Percentiles rank a stretch among this genome's conserved stretches.
Conservation (phyloP, 1,140 invertebrate genomes). For the Centruroides vittatus region DNA sequence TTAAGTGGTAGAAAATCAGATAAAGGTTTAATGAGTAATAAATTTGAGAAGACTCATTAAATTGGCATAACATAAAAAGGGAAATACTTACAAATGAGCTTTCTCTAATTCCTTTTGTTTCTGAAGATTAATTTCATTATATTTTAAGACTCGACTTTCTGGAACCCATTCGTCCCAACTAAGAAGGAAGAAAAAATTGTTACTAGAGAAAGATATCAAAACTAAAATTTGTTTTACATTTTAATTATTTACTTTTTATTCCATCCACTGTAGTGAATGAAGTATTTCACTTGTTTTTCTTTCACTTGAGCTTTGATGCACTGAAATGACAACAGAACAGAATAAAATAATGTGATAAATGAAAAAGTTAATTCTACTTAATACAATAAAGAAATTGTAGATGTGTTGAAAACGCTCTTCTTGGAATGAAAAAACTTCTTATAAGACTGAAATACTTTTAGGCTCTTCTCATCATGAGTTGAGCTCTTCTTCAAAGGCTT, state of each 20-base stretch:
- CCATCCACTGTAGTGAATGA: constrained; percentile 95
- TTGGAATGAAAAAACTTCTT: too few species aligned
- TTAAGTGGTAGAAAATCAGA: too few species aligned
- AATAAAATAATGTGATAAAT: too few species aligned
- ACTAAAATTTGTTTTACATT: background rate
- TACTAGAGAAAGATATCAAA: background rate
- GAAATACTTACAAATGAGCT: constrained; percentile 5
- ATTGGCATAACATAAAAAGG: background rate
- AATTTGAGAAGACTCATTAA: background rate
- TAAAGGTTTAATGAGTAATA: too few species aligned
- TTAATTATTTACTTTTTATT: constrained; percentile 71
- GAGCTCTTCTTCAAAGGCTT: too few species aligned
- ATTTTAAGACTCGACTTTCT: constrained; percentile 80
- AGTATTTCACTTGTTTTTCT: constrained; percentile 76
- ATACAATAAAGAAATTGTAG: too few species aligned
- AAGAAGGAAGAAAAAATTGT: constrained; percentile 21
- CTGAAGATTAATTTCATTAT: constrained; percentile 77
- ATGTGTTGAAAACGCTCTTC: too few species aligned
- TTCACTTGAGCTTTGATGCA: constrained; percentile 70
- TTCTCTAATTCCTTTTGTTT: constrained; percentile 71
- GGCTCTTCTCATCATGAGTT: too few species aligned
- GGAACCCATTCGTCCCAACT: constrained; percentile 99
- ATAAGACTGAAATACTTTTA: too few species aligned
- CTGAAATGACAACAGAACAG: constrained; percentile 21
- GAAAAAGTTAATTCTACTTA: too few species aligned